Conservation (phyloP, 2,888 invertebrate genomes). For the Pseudococcus longispinus region DNA sequence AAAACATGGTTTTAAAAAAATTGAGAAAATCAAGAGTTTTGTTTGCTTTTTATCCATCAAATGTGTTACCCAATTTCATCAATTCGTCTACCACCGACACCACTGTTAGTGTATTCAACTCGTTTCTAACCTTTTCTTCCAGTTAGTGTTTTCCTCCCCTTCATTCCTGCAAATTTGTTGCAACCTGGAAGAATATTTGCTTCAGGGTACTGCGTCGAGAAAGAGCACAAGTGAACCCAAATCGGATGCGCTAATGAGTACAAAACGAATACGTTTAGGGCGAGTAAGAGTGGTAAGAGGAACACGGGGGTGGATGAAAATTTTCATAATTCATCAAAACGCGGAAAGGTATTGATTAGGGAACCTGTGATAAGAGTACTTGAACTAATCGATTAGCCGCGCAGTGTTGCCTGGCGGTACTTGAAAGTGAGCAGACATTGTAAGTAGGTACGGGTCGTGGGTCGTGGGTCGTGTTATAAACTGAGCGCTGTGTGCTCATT, state of each 20-base stretch:
- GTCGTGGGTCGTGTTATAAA: neutral
- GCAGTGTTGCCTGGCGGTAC: constrained; percentile 34
- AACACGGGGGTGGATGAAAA: neutral
- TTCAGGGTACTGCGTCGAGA: neutral
- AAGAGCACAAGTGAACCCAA: neutral
- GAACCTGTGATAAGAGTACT: constrained; percentile 35
- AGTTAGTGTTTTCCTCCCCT: too few species aligned
- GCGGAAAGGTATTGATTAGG: constrained; percentile 25
- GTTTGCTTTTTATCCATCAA: too few species aligned
- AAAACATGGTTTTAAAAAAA: too few species aligned
- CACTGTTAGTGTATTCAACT: too few species aligned
- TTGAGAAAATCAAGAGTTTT: too few species aligned
- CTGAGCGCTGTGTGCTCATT: neutral
- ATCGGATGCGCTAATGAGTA: neutral
- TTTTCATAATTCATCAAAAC: constrained; percentile 24
- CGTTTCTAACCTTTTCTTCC: too few species aligned
- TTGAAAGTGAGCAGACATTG: constrained; percentile 20
- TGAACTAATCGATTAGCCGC: constrained; percentile 28
- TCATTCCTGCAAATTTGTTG: too few species aligned
- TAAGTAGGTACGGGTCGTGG: neutral
- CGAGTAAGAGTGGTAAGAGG: neutral
- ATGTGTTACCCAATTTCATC: too few species aligned
- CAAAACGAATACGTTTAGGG: neutral
- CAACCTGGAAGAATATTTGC: too few species aligned
- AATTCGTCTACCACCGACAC: too few species aligned